Percentiles rank a stretch among this genome's conserved stretches.
These are phyloP conservation scores for Nesoenas mayeri DNA, from an alignment of 2,113 vertebrate species.

Conservation along the genomic window DNA sequence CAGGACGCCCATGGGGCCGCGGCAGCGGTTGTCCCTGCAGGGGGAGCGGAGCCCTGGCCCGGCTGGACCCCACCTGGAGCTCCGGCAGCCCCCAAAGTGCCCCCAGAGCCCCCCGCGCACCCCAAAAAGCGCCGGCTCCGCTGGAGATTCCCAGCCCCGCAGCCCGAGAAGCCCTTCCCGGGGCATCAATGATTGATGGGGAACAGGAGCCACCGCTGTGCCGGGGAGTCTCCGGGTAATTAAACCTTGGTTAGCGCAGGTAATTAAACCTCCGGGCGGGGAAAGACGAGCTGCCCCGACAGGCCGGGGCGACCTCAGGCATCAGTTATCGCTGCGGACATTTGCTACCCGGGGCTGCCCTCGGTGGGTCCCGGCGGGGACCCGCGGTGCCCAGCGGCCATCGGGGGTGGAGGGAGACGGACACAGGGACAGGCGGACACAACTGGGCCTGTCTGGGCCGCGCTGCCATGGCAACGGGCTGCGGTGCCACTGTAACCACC, in stretches of 20 bases:
- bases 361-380: too few species aligned
- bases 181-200: constrained; percentile 41
- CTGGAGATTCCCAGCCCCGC: not conserved
- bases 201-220: constrained; percentile 47
- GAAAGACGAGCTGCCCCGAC: not conserved
- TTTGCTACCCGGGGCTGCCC: not conserved
- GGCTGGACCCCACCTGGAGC: rapidly evolving
- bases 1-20: constrained; percentile 46
- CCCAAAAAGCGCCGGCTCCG: too few species aligned
- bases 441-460: too few species aligned
- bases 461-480: not conserved
- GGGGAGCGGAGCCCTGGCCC: not conserved
- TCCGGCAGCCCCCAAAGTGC: too few species aligned
- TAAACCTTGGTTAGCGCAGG: not conserved
- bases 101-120: not conserved
- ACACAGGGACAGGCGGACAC: not conserved
- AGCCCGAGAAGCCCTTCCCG: not conserved
- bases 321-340: not conserved
- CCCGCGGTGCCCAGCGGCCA: rapidly evolving
- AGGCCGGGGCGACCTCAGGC: not conserved
- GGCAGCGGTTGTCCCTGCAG: not conserved
- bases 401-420: not conserved
- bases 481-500: rapidly evolving
- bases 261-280: constrained; percentile 8
- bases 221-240: not conserved